Conservation (phyloP, 2,113 vertebrate genomes). For the Parus major region DNA sequence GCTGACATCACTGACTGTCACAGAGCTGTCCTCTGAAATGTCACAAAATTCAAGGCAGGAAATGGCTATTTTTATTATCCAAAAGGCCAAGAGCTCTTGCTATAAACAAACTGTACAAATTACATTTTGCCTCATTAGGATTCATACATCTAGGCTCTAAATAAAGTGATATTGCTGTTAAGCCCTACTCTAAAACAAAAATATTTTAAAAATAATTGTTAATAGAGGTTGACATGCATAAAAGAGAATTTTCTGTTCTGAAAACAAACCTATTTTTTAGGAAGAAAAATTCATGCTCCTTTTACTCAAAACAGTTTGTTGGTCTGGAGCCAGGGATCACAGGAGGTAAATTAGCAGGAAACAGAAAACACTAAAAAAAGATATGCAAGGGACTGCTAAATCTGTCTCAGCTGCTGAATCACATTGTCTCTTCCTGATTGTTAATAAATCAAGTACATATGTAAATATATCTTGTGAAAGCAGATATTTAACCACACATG, state of each 20-base stretch:
- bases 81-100: background rate
- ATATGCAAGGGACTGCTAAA: slow-evolving; percentile 37
- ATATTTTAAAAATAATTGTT: background rate
- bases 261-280: slow-evolving; percentile 18
- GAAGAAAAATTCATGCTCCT: background rate
- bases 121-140: background rate
- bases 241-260: background rate
- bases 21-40: background rate
- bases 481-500: background rate
- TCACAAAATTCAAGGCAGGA: background rate
- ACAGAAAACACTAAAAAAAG: slow-evolving; percentile 51
- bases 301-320: slow-evolving; percentile 9
- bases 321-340: background rate
- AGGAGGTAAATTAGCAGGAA: slow-evolving; percentile 61
- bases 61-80: background rate
- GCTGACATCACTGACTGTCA: background rate
- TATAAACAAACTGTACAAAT: background rate
- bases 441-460: slow-evolving; percentile 16
- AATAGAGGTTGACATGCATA: background rate
- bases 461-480: slow-evolving; percentile 8
- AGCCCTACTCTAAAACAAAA: background rate
- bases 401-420: slow-evolving; percentile 18
- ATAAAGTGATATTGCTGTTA: background rate
- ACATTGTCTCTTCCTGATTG: background rate
- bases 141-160: background rate